Evolutionary conservation across 1,140 invertebrate species (phyloP).

Genomic region (Drosophila albomicans): DNA sequence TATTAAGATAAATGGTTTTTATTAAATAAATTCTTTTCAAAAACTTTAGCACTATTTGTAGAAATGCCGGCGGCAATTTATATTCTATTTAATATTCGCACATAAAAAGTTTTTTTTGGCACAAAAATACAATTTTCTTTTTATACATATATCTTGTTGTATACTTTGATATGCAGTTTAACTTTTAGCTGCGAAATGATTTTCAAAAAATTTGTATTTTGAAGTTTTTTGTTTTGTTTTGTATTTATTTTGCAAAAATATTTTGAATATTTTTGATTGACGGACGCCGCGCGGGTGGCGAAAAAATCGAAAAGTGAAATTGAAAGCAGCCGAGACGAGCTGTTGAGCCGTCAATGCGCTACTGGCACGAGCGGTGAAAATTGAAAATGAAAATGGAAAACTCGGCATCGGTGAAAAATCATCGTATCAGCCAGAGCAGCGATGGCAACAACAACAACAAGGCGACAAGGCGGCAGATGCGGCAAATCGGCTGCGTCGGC

Average conservation of each 20-base stretch:
- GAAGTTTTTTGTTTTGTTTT: slow-evolving; percentile 13
- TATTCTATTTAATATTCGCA: slow-evolving; percentile 16
- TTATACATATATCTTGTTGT: slow-evolving; percentile 2
- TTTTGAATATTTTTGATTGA: slow-evolving; percentile 23
- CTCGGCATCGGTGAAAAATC: slow-evolving; percentile 74
- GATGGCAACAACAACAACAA: slow-evolving; percentile 12
- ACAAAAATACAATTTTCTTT: slow-evolving; percentile 4
- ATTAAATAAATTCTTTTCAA: slow-evolving; percentile 19
- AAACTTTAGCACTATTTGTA: slow-evolving; percentile 20
- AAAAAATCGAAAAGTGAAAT: slow-evolving; percentile 35
- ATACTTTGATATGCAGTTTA: slow-evolving; percentile 20
- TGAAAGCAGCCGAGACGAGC: slow-evolving; percentile 79
- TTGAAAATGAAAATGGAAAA: slow-evolving; percentile 83
- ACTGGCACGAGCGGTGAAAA: slow-evolving; percentile 80
- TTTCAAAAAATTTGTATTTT: slow-evolving; percentile 1
- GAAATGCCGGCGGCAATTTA: slow-evolving; percentile 60
- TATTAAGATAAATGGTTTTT: slow-evolving; percentile 1
- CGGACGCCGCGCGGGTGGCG: slow-evolving; percentile 21
- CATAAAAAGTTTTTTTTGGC: slow-evolving; percentile 9
- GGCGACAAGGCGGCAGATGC: slow-evolving; percentile 27
- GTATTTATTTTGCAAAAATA: slow-evolving; percentile 39
- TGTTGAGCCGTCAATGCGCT: slow-evolving; percentile 82
- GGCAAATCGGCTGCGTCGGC: slow-evolving; percentile 72
- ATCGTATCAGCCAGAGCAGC: slow-evolving; percentile 52
- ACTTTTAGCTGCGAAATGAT: background rate